Evolutionary conservation across 2,113 vertebrate species (phyloP).

Genomic region (Amblyopsis rosae): DNA sequence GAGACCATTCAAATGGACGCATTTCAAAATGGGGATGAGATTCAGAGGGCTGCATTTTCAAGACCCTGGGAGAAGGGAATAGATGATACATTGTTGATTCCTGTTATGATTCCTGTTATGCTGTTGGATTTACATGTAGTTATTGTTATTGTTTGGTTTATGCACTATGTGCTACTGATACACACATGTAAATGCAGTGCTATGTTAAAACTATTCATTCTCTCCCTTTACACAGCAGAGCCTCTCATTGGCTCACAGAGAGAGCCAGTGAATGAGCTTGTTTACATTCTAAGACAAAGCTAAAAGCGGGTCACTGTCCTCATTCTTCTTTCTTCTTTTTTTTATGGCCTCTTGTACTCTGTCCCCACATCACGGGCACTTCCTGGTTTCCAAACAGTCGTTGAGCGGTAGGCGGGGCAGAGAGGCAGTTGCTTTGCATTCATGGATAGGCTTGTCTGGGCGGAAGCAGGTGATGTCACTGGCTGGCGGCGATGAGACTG

Average conservation of each 20-base stretch:
- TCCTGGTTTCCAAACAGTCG: conserved; percentile 41
- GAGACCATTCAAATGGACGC: no score
- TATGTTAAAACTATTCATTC: background rate
- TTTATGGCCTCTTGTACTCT: conserved; percentile 50
- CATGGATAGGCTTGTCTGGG: conserved; percentile 13
- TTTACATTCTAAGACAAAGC: conserved; percentile 44
- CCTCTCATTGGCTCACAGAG: conserved; percentile 8
- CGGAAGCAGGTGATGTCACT: conserved; percentile 50
- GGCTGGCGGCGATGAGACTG: conserved; percentile 51
- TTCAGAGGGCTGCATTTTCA: no score
- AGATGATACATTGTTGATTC: no score
- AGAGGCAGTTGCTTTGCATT: conserved; percentile 32
- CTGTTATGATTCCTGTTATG: no score
- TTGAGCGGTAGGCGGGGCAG: background rate
- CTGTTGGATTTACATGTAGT: no score
- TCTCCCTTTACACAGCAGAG: background rate
- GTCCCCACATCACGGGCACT: conserved; percentile 22
- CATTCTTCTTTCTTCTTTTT: conserved; percentile 6
- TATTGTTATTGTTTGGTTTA: no score
- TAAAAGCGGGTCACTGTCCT: conserved; percentile 38
- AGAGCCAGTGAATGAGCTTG: conserved; percentile 38
- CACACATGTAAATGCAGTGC: no score
- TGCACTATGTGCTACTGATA: no score
- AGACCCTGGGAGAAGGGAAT: no score
- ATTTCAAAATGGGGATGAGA: no score